Percentiles rank a stretch among this genome's conserved stretches.
Evolutionary conservation across 2,888 invertebrate species (phyloP).

Genomic region (Idaea straminata): DNA sequence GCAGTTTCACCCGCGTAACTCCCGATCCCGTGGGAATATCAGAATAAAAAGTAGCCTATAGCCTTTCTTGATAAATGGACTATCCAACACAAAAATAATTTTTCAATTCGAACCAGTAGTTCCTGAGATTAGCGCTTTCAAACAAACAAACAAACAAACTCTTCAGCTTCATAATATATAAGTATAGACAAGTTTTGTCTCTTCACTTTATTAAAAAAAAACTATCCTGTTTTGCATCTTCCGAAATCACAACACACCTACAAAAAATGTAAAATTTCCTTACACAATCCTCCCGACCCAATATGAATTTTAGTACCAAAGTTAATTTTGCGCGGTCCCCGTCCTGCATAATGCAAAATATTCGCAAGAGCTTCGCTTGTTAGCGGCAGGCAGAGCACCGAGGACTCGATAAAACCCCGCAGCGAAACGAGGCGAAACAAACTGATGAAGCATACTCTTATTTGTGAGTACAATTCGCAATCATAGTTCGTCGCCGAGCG

Average conservation of each 20-base stretch:
- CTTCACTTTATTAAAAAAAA: too few species aligned
- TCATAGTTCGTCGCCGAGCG: constrained; percentile 49
- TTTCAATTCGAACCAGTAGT: too few species aligned
- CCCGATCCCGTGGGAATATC: too few species aligned
- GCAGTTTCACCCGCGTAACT: too few species aligned
- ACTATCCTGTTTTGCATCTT: too few species aligned
- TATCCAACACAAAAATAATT: too few species aligned
- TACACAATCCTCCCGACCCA: constrained; percentile 55
- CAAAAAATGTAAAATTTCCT: constrained; percentile 46
- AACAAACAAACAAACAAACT: too few species aligned
- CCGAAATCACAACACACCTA: constrained; percentile 13
- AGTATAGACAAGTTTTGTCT: too few species aligned
- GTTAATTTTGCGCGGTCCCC: constrained; percentile 49
- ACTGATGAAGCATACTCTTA: constrained; percentile 55
- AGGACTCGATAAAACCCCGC: constrained; percentile 12
- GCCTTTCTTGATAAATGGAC: too few species aligned
- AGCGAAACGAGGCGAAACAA: constrained; percentile 41
- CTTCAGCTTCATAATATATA: too few species aligned
- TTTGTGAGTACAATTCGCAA: constrained; percentile 65
- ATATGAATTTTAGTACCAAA: constrained; percentile 52
- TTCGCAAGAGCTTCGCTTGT: constrained; percentile 55
- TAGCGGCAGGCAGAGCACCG: constrained; percentile 34
- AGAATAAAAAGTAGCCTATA: too few species aligned
- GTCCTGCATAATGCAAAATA: constrained; percentile 56
- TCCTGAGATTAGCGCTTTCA: too few species aligned